Conservation (phyloP, 1,140 invertebrate genomes). For the Lepidurus packardi region DNA sequence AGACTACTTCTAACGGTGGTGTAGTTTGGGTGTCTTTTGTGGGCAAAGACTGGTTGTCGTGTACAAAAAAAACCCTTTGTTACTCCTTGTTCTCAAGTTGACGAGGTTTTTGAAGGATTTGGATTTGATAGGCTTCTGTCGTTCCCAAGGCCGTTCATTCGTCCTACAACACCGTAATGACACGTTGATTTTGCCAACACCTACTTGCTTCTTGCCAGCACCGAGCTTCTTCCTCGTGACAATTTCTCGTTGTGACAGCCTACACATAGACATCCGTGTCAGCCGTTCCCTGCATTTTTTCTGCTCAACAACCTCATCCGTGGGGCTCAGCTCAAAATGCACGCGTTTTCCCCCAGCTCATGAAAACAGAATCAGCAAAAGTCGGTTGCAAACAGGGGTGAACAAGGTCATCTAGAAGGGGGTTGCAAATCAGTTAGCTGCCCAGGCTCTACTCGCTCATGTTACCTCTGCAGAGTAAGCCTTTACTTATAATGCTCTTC, state of each 20-base stretch:
- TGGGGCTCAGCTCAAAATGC: slow-evolving; percentile 1
- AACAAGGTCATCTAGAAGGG: slow-evolving; percentile 18
- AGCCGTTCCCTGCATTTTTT: slow-evolving; percentile 8
- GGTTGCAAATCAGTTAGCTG: slow-evolving; percentile 21
- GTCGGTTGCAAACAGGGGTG: neutral
- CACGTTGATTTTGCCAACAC: slow-evolving; percentile 18
- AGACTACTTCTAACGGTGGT: neutral
- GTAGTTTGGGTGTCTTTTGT: slow-evolving; percentile 4
- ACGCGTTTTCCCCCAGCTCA: slow-evolving; percentile 7
- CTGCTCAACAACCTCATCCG: slow-evolving; percentile 16
- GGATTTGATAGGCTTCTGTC: slow-evolving; percentile 21
- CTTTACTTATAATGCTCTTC: slow-evolving; percentile 19
- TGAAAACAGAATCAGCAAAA: slow-evolving; percentile 11
- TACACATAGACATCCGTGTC: slow-evolving; percentile 9
- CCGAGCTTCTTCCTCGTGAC: slow-evolving; percentile 16
- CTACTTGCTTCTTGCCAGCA: slow-evolving; percentile 15
- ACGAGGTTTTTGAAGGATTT: slow-evolving; percentile 16
- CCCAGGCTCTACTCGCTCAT: slow-evolving; percentile 12
- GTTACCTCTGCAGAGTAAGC: neutral
- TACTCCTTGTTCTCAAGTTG: neutral
- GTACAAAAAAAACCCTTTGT: neutral
- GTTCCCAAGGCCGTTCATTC: slow-evolving; percentile 17
- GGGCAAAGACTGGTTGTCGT: slow-evolving; percentile 2
- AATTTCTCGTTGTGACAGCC: slow-evolving; percentile 5
- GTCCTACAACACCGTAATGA: slow-evolving; percentile 2